phyloP scores from a whole-genome alignment of 2,797 vertebrate species.

The Urocyon cinereoargenteus region DNA sequence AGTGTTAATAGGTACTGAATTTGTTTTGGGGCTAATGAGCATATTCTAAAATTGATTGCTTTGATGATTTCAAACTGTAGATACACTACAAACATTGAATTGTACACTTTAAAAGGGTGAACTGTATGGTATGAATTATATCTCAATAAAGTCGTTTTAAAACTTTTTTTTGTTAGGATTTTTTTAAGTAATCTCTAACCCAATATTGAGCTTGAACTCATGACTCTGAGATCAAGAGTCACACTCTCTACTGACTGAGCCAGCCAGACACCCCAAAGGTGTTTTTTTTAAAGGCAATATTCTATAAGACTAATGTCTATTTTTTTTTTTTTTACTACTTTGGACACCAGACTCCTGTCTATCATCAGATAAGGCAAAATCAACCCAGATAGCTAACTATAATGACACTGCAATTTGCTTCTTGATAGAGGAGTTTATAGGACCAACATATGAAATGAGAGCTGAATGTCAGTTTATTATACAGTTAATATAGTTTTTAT shows the following conservation, averaged over 20 bases:
- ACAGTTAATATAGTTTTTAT: neutral
- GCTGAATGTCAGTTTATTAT: neutral
- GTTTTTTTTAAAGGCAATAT: neutral
- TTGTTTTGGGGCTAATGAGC: neutral
- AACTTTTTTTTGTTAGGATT: neutral
- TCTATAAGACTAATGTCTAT: neutral
- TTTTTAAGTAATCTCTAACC: neutral
- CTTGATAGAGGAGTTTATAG: neutral
- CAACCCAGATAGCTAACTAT: neutral
- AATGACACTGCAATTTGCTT: neutral
- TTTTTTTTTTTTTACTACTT: constrained; percentile 11
- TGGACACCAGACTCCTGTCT: neutral
- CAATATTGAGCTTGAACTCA: neutral
- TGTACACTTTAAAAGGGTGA: neutral
- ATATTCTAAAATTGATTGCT: neutral
- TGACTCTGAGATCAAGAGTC: neutral
- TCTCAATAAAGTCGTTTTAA: neutral
- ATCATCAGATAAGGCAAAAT: constrained; percentile 6
- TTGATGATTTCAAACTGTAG: constrained; percentile 44
- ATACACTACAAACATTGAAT: neutral
- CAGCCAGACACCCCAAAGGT: neutral
- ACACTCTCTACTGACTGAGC: neutral
- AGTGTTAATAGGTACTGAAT: neutral
- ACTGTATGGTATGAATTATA: neutral
- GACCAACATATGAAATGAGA: neutral